Evolutionary conservation across 2,888 invertebrate genomes (phyloP), one percentile per base, ranked within the genome.

Genomic region (Dione juno): DNA sequence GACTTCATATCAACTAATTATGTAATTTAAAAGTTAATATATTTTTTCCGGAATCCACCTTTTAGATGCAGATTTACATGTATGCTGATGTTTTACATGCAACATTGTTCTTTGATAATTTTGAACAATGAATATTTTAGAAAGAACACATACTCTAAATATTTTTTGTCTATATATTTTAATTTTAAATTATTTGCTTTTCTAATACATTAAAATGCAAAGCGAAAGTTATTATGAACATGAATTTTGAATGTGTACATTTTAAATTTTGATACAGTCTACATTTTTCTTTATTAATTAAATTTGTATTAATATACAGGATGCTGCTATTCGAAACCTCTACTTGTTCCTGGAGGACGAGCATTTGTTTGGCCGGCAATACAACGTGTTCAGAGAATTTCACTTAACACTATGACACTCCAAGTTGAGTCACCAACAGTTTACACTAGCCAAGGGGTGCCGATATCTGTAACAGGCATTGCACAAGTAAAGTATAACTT

Each of bases 281-380:
- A 10, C 9, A 10, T 40, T 57, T 57, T 7, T 16, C 16, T 19
- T 16, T 61, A n/a, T 45, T 28, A 37, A 40, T 37, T 19, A 9
- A 37, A 48, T 53, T 43, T 28, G 41, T 45, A 52, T 68, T 68
- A 50, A 45, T 41, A 66, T 89, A 48, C 85, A 99, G 99, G 99
- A 95, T 99, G 98, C 90, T 99, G 98, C 87, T 97, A 98, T 88
- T 95, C 96, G 81, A 98, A 98, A 89, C 99, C 99, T 52, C 93
- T 98, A 67, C 92, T 99, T 77, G 97, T 99, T 67, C 98, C 99
- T 52, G 99, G 99, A 74, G 99, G 99, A 11, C 94, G 99, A 67
- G 98, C 98, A 35, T 99, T 99, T 92, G 99, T 99, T 16, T 99
- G 98, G 98, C 99, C 99, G 5, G 94, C 96, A 10, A 94, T 99